These are phyloP conservation scores for Galerucella pusilla DNA, from an alignment of 2,888 invertebrate genomes.

Conservation along the genomic window DNA sequence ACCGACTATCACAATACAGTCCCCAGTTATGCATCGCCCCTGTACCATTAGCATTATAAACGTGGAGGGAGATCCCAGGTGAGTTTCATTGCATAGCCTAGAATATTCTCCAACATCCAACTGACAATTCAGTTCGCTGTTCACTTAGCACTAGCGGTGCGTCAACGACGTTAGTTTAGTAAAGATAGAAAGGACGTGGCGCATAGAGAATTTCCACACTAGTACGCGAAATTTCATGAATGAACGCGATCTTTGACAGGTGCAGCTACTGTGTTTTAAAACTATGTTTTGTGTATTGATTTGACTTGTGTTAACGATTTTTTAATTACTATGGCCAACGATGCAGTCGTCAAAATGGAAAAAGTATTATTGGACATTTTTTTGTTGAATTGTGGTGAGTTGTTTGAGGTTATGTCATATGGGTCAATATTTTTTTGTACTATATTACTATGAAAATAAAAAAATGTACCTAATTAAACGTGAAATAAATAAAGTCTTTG, in stretches of 20 bases:
- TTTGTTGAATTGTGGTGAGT: conserved; percentile 74
- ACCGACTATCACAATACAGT: neutral
- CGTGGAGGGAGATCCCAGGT: conserved; percentile 25
- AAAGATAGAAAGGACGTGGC: neutral
- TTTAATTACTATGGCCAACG: conserved; percentile 43
- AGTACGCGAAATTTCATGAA: conserved; percentile 22
- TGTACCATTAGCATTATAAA: neutral
- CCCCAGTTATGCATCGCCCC: conserved; percentile 5
- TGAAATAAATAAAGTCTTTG: neutral
- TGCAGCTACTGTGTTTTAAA: conserved; percentile 17
- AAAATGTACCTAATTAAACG: neutral
- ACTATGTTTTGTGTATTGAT: conserved; percentile 16
- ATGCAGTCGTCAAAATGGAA: conserved; percentile 62
- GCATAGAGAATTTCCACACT: neutral
- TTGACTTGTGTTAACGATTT: conserved; percentile 3
- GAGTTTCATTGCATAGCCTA: conserved; percentile 12
- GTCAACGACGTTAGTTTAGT: neutral
- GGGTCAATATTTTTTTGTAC: conserved; percentile 36
- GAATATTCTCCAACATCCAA: conserved; percentile 18
- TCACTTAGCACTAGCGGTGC: neutral
- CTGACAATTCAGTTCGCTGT: conserved; percentile 15
- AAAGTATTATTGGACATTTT: conserved; percentile 76
- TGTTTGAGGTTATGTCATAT: conserved; percentile 58
- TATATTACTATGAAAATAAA: conserved; percentile 1
- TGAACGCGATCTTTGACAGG: conserved; percentile 25